Percentiles rank a stretch among this genome's conserved stretches.
These are phyloP conservation scores for Neosilurus hyrtlii DNA, from an alignment of 2,797 vertebrate species.

Conservation along the genomic window DNA sequence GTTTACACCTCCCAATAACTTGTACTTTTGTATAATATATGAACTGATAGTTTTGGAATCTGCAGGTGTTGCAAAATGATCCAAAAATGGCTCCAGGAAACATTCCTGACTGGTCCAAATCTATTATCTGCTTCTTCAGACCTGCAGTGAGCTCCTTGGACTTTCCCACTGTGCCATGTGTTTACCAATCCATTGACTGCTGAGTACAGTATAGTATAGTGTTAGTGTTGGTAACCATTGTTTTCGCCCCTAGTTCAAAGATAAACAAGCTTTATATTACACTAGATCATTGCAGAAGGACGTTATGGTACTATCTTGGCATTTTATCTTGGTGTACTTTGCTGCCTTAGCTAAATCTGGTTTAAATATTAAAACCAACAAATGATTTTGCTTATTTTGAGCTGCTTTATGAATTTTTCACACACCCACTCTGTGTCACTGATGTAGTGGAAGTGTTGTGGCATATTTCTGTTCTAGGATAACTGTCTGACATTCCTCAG, in stretches of 20 bases:
- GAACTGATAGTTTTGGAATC: too few species aligned
- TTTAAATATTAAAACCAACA: neutral
- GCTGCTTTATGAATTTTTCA: conserved; percentile 1
- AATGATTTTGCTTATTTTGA: neutral
- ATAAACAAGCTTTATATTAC: neutral
- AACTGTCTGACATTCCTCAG: conserved; percentile 49
- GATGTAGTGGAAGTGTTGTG: conserved; percentile 24
- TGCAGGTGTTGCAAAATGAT: too few species aligned
- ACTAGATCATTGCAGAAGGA: neutral
- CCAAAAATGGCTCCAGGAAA: too few species aligned
- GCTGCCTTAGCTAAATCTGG: neutral
- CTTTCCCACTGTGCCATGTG: too few species aligned
- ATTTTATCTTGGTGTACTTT: neutral
- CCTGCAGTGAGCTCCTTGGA: too few species aligned
- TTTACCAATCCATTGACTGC: too few species aligned
- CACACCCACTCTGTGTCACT: neutral
- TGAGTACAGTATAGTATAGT: too few species aligned
- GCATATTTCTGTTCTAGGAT: conserved; percentile 33
- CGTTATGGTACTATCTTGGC: neutral
- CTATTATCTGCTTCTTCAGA: too few species aligned
- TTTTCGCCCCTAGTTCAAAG: neutral
- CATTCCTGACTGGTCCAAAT: too few species aligned
- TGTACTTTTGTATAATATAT: too few species aligned
- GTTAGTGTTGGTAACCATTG: neutral
- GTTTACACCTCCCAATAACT: too few species aligned